Evolutionary conservation across 64 coral and sea anemone species (phyloP).

Genomic region (Montipora cactus): DNA sequence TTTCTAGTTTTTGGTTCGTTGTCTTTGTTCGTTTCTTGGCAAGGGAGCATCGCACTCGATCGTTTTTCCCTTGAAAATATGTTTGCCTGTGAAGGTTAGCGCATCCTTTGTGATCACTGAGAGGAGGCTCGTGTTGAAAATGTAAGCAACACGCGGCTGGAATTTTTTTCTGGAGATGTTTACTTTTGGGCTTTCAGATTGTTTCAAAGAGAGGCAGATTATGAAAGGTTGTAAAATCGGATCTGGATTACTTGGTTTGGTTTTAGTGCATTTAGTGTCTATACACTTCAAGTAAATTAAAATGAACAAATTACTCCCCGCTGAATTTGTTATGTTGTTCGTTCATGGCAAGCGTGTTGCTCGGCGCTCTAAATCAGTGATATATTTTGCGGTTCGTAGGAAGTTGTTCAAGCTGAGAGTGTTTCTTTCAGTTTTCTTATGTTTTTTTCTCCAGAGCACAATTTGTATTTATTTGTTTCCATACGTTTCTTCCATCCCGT

Average conservation of each 20-base stretch:
- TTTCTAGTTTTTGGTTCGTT: slow-evolving; percentile 37
- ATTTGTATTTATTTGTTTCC: slow-evolving; percentile 24
- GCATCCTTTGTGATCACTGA: slow-evolving; percentile 1
- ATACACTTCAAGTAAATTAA: neutral
- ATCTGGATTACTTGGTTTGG: neutral
- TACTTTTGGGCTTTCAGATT: neutral
- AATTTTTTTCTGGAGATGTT: neutral
- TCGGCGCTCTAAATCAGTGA: neutral
- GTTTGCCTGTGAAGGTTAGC: neutral
- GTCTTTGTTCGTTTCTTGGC: slow-evolving; percentile 21
- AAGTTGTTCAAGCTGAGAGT: neutral
- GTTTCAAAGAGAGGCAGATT: slow-evolving; percentile 3
- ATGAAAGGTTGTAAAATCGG: neutral
- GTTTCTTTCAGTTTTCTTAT: slow-evolving; percentile 6
- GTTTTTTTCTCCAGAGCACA: neutral
- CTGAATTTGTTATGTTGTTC: neutral
- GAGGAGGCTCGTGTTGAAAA: slow-evolving; percentile 2
- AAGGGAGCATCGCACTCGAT: neutral
- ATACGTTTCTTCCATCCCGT: neutral
- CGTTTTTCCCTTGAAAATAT: neutral
- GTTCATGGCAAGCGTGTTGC: neutral
- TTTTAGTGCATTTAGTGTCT: neutral
- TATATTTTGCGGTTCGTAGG: neutral
- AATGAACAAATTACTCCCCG: slow-evolving; percentile 19
- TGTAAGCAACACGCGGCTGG: slow-evolving; percentile 24